phyloP scores from a whole-genome alignment of 2,888 invertebrate species.

The Eupsilia transversa region DNA sequence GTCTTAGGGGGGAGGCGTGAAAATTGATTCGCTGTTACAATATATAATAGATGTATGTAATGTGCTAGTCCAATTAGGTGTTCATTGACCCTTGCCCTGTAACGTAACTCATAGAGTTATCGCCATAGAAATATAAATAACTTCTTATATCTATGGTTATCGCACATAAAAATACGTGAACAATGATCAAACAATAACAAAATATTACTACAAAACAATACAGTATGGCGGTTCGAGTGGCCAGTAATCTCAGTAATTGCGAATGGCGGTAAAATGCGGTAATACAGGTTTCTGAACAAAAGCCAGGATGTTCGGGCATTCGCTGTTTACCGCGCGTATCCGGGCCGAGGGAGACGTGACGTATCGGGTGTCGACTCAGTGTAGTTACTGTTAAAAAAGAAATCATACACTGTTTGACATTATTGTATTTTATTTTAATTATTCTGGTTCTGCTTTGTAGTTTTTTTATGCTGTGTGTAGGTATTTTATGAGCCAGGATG shows the following conservation, averaged over 20 bases:
- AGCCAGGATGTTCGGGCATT: conserved; percentile 73
- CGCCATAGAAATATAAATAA: too few species aligned
- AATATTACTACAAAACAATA: conserved; percentile 45
- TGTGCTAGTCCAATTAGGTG: too few species aligned
- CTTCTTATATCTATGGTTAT: too few species aligned
- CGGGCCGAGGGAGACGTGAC: conserved; percentile 69
- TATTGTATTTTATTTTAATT: conserved; percentile 49
- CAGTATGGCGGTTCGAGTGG: conserved; percentile 34
- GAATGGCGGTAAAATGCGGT: conserved; percentile 64
- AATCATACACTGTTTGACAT: conserved; percentile 52
- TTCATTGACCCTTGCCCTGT: too few species aligned
- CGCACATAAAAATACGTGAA: conserved; percentile 3
- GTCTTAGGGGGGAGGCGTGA: too few species aligned
- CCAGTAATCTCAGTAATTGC: conserved; percentile 57
- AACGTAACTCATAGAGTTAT: too few species aligned
- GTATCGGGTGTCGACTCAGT: conserved; percentile 67
- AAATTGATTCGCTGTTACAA: too few species aligned
- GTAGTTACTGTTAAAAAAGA: conserved; percentile 63
- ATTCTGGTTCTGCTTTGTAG: conserved; percentile 26
- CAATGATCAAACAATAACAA: conserved; percentile 51
- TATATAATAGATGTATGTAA: too few species aligned
- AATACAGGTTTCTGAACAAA: conserved; percentile 71
- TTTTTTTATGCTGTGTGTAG: conserved; percentile 1
- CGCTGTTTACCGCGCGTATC: conserved; percentile 74
- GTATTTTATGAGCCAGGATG: not conserved